Base-by-base conservation (phyloP, 2,113 vertebrate genomes). In the Pygoscelis antarcticus region DNA sequence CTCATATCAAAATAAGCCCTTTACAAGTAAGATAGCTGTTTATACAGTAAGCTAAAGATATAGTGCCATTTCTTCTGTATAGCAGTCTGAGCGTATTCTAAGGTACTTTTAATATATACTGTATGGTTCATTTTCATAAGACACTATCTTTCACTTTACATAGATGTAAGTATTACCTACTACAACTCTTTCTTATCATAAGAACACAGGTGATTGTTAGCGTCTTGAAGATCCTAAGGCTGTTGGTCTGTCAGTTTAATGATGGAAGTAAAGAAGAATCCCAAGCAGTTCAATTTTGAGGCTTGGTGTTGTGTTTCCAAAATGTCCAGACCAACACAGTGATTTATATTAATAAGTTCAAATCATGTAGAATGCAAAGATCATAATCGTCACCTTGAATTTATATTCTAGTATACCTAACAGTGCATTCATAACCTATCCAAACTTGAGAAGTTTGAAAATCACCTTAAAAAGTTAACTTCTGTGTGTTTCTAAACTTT, bases 1-100 rank as follows among this genome's bases (percentile, higher is more conserved):
- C 17, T 94, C 95, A 2, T 68, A 60, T 66, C 71, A 95, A 49
- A 95, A 77, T 66, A 97, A 89, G 62, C 97, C 83, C 76, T 97
- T 98, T 83, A 98, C 97, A 88, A 98, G 98, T 98, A 98, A 98
- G 98, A 93, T 75, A 66, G 8, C 32, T 71, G 13, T 85, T 94
- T n/a, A 23, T 82, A 61, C 6, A 90, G 16, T 44, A 70, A 61
- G 26, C 19, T 80, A 44, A 79, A 88, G 69, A 72, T 61, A 36
- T 3, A 82, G 21, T 58, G 42, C 12, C 6, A 5, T 34, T 71
- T 71, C 72, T 62, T 46, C 66, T 55, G 6, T 87, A 30, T 91
- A 32, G 9, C 38, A 40, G 26, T 75, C 34, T 60, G 14, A 87
- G 10, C 42, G 30, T 62, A 27, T 81, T 71, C 17, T 72, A 12